Conservation (phyloP, 2,888 invertebrate genomes). For the Cryptops parisi region DNA sequence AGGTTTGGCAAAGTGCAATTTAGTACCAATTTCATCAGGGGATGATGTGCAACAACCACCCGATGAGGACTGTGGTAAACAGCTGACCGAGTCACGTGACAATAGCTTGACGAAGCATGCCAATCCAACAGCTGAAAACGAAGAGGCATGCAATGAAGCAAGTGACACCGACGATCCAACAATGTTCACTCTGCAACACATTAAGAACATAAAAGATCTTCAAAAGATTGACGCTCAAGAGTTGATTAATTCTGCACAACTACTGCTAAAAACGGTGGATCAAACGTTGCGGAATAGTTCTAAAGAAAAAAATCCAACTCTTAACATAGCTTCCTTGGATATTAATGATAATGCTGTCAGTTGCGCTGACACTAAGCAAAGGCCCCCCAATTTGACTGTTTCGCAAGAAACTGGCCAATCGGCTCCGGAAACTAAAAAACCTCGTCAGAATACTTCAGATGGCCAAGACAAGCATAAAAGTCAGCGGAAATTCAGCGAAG, state of each 20-base stretch:
- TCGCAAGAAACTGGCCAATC: background rate
- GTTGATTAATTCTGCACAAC: slow-evolving; percentile 34
- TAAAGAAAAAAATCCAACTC: background rate
- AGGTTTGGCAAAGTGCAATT: slow-evolving; percentile 18
- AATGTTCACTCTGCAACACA: background rate
- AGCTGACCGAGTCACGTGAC: slow-evolving; percentile 1
- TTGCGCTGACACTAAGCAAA: background rate
- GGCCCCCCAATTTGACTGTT: background rate
- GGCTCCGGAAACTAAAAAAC: background rate
- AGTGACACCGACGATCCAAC: background rate
- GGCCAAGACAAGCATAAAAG: background rate
- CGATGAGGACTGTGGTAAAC: no score
- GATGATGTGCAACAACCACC: background rate
- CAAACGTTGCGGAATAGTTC: slow-evolving; percentile 27
- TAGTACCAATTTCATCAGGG: background rate
- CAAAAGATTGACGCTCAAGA: slow-evolving; percentile 20
- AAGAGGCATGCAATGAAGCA: background rate
- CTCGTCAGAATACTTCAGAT: background rate
- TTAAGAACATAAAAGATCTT: slow-evolving; percentile 1
- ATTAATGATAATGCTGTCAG: background rate
- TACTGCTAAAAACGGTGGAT: slow-evolving; percentile 34
- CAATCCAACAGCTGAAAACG: background rate
- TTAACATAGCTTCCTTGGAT: background rate
- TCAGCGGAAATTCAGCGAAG: slow-evolving; percentile 2
- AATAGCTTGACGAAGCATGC: background rate